A percentile compares a stretch with the other conserved stretches of the same genome.
Conservation (phyloP, 2,888 invertebrate genomes). For the Apamea monoglypha region DNA sequence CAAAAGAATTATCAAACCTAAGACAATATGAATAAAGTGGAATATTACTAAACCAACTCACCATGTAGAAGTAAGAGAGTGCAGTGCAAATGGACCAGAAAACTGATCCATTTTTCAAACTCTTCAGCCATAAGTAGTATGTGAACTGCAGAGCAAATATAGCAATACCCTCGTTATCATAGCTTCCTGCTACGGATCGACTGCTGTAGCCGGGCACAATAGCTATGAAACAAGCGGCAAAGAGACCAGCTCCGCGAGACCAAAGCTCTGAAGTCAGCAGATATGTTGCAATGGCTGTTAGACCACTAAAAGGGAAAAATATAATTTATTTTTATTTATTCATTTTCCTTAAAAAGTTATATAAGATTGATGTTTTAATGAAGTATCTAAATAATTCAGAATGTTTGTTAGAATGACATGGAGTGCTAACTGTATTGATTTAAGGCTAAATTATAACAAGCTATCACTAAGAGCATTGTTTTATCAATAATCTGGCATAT, state of each 20-base stretch:
- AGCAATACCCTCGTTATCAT: conserved; percentile 99
- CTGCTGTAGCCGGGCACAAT: conserved; percentile 99
- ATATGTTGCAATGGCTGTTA: conserved; percentile 99
- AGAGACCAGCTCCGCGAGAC: conserved; percentile 98
- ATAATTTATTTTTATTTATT: background rate
- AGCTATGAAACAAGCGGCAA: conserved; percentile 99
- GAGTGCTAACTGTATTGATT: background rate
- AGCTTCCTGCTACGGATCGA: conserved; percentile 99
- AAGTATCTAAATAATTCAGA: background rate
- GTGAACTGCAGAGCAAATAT: conserved; percentile 99
- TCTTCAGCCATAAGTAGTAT: conserved; percentile 99
- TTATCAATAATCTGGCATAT: conserved; percentile 25
- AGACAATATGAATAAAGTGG: background rate
- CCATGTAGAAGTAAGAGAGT: conserved; percentile 99
- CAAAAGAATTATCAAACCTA: background rate
- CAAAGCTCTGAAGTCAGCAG: conserved; percentile 99
- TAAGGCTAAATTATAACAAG: background rate
- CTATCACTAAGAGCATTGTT: conserved; percentile 33
- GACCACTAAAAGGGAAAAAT: conserved; percentile 93
- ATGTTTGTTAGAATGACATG: background rate
- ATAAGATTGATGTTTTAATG: background rate
- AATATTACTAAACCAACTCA: conserved; percentile 79
- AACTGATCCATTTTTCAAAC: conserved; percentile 99
- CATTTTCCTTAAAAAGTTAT: background rate
- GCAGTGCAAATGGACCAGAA: conserved; percentile 99